phyloP scores from a whole-genome alignment of 2,797 vertebrate genomes.

The Carduelis carduelis region DNA sequence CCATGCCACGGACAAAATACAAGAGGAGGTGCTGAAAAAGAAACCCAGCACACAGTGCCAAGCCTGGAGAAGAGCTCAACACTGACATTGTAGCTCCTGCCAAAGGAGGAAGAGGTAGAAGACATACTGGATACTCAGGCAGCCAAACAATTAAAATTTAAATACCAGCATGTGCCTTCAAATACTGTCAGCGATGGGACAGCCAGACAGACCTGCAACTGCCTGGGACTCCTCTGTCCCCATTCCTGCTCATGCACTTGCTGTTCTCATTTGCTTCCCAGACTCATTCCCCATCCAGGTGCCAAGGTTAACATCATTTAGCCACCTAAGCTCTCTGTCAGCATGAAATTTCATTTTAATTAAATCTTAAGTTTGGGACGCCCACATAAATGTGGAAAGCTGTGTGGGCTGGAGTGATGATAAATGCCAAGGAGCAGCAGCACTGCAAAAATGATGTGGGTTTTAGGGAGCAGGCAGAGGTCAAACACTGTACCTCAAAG shows the following conservation, averaged over 20 bases:
- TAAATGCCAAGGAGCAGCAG: background rate
- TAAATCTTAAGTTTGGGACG: background rate
- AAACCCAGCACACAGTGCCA: rapidly evolving
- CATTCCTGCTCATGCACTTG: background rate
- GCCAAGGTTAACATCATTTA: background rate
- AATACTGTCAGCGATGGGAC: background rate
- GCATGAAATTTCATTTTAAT: background rate
- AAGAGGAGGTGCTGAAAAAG: background rate
- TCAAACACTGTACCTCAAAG: rapidly evolving
- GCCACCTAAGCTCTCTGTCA: background rate
- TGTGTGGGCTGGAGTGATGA: background rate
- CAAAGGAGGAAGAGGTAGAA: background rate
- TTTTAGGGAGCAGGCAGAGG: background rate
- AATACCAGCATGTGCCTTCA: background rate
- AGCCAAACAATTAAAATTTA: background rate
- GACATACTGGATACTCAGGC: background rate
- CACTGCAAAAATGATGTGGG: background rate
- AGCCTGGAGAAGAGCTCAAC: background rate
- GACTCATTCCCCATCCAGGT: background rate
- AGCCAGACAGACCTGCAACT: background rate
- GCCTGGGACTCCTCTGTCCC: background rate
- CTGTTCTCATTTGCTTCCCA: background rate
- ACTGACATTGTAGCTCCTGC: rapidly evolving
- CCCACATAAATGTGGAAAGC: rapidly evolving
- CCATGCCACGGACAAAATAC: background rate